A percentile compares a stretch with the other conserved stretches of the same genome.
Conservation (phyloP, 2,797 vertebrate genomes). For the Hemibagrus guttatus region DNA sequence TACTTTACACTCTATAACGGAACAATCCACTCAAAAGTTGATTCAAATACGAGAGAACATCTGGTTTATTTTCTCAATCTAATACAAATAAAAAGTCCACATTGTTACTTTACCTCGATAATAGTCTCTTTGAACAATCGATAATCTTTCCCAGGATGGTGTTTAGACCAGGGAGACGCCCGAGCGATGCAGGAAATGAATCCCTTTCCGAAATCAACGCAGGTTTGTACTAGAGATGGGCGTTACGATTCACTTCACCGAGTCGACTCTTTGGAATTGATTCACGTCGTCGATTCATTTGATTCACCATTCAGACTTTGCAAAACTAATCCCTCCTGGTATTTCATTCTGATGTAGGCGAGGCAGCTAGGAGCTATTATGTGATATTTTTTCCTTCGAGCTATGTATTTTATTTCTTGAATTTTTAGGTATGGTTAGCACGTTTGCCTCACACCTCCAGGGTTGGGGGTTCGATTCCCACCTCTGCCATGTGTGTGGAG, state of each 20-base stretch:
- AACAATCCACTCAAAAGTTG: neutral
- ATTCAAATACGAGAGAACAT: neutral
- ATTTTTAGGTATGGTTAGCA: too few relatives aligned
- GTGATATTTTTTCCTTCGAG: neutral
- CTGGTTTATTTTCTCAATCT: neutral
- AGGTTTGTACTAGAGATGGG: neutral
- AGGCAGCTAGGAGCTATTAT: neutral
- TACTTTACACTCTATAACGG: neutral
- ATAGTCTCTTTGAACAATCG: neutral
- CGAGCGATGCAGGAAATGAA: neutral
- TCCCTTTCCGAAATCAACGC: neutral
- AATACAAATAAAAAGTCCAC: neutral
- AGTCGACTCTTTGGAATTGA: neutral
- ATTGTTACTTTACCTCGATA: neutral
- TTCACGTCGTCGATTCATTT: neutral
- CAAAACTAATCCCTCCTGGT: too few relatives aligned
- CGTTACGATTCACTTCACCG: slow-evolving; percentile 23
- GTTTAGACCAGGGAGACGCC: neutral
- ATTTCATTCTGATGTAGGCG: neutral
- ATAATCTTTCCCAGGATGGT: too few relatives aligned
- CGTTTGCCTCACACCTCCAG: too few relatives aligned
- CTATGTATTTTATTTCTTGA: neutral
- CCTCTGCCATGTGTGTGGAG: too few relatives aligned
- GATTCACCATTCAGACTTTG: neutral
- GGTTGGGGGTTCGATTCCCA: too few relatives aligned